phyloP scores from a whole-genome alignment of 2,888 invertebrate genomes.

The Hyppa rectilinea region DNA sequence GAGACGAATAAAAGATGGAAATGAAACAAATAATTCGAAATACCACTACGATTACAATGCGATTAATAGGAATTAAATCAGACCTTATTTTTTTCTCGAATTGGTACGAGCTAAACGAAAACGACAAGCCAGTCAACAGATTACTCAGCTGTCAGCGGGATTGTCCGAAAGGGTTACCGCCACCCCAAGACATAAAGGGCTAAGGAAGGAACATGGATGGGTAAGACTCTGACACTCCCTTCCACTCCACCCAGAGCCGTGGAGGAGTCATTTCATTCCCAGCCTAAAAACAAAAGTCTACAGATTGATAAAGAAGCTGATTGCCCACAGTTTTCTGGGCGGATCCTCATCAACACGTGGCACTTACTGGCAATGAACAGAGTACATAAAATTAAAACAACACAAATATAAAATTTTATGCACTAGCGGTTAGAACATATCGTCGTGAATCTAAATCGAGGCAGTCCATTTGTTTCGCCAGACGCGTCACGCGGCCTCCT shows the following conservation, averaged over 20 bases:
- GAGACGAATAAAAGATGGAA: neutral
- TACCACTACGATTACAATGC: neutral
- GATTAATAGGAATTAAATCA: neutral
- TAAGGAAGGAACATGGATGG: no score
- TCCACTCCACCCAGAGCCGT: no score
- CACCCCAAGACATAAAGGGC: no score
- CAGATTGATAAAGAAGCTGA: neutral
- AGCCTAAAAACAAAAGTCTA: no score
- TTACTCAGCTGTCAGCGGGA: no score
- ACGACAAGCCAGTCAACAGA: neutral
- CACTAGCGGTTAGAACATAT: slow-evolving; percentile 18
- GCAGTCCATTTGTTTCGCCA: slow-evolving; percentile 40
- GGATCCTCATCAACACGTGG: neutral
- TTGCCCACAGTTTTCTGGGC: neutral
- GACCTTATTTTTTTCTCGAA: neutral
- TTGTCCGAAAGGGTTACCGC: no score
- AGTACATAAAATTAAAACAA: slow-evolving; percentile 18
- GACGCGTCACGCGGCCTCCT: slow-evolving; percentile 54
- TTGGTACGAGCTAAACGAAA: neutral
- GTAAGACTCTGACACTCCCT: no score
- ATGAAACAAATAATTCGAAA: no score
- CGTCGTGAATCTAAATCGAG: slow-evolving; percentile 32
- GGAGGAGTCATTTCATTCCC: no score
- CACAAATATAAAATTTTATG: slow-evolving; percentile 15
- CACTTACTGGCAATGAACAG: neutral